These are phyloP conservation scores for Lasius platythorax DNA, from an alignment of 2,888 invertebrate genomes.

Conservation along the genomic window DNA sequence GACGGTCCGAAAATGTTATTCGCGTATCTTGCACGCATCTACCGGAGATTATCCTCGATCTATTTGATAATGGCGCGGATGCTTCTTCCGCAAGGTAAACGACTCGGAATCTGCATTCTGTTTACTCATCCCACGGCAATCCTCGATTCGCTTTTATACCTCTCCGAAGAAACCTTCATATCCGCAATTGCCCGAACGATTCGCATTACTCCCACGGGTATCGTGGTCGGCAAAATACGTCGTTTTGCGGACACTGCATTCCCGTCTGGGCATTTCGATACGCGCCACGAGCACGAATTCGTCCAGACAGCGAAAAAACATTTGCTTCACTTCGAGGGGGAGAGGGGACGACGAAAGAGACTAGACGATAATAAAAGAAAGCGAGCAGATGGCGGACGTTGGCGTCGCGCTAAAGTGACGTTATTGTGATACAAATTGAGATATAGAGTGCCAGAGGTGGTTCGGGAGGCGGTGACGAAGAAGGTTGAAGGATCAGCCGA, in stretches of 20 bases:
- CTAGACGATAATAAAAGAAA: slow-evolving; percentile 43
- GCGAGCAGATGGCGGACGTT: slow-evolving; percentile 44
- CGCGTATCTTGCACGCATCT: background rate
- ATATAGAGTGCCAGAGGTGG: slow-evolving; percentile 79
- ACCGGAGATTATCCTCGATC: background rate
- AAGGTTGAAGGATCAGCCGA: slow-evolving; percentile 83
- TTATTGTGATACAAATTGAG: slow-evolving; percentile 85
- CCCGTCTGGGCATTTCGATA: slow-evolving; percentile 62
- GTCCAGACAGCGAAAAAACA: slow-evolving; percentile 55
- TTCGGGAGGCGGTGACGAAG: slow-evolving; percentile 77
- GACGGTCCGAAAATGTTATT: slow-evolving; percentile 18
- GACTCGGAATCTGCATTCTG: slow-evolving; percentile 53
- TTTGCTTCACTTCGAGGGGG: background rate
- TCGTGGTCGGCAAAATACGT: slow-evolving; percentile 70
- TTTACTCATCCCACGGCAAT: slow-evolving; percentile 71
- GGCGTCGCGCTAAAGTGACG: slow-evolving; percentile 80
- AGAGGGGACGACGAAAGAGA: background rate
- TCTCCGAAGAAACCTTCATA: slow-evolving; percentile 57
- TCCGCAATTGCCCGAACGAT: slow-evolving; percentile 68
- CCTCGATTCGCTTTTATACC: slow-evolving; percentile 60
- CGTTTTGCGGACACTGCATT: slow-evolving; percentile 60
- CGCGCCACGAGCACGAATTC: slow-evolving; percentile 63
- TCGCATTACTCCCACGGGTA: slow-evolving; percentile 75
- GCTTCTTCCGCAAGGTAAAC: slow-evolving; percentile 19
- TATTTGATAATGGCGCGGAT: slow-evolving; percentile 20